Evolutionary conservation across 2,797 vertebrate species (phyloP), one percentile per base, ranked within the genome.

Genomic region (Vespertilio murinus): DNA sequence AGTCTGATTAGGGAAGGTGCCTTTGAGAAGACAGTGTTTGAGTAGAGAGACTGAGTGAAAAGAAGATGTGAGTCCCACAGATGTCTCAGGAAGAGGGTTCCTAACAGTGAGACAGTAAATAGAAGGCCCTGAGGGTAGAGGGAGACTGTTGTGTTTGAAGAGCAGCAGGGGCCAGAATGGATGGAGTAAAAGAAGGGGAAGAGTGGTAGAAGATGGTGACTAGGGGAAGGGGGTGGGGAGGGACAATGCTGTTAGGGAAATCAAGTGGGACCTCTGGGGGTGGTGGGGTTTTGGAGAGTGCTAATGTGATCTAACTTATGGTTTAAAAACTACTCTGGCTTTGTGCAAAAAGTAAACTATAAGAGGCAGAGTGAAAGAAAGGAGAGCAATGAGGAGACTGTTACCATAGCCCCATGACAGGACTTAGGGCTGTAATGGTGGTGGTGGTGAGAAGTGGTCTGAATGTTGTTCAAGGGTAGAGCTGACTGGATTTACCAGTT

Each of bases 231-330:
- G 2, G 7, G 28, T 40, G 67, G 16, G 18, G 59, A 40, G 28
- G 33, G 4, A 54, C 8, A 6, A 8, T 67, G 6, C 54, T 64
- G 2, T 75, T 67, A 42, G 33, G 69, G 42, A 56, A 1, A 91
- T 73, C 77, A 91, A 74, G 45, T 6, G 49, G 20, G 40, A 47
- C 23, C 22, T 71, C 18, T 45, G 20, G 61, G 83, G n/a, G 22
- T 23, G 45, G 45, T 1, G 42, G 8, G 42, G 1, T 1, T 42
- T 6, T 42, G 40, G 40, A 42, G 40, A 42, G 42, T 25, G 87
- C 10, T 52, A 64, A 88, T 25, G 25, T 88, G 78, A 93, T 90
- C 13, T 90, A 83, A 93, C 64, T 86, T 93, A n/a, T 71, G 25
- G 9, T n/a, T 94, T 78, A 69, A 77, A n/a, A 92, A 13, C 61